Percentiles rank a stretch among this genome's conserved stretches.
Conservation (phyloP, 92 coral and sea anemone genomes). For the Palythoa grandis region DNA sequence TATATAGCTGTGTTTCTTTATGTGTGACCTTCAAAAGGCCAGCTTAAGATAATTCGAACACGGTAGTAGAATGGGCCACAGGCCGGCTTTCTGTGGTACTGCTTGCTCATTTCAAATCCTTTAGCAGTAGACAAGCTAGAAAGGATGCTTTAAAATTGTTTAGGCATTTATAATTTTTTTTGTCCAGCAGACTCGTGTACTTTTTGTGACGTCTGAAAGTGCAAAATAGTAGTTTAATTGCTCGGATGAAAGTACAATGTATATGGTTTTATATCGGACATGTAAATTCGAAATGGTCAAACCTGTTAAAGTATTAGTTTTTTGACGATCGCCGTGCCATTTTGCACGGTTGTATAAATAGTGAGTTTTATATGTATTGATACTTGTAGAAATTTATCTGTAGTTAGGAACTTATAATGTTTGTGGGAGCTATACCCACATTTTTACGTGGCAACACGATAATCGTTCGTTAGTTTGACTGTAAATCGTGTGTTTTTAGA, state of each 20-base stretch:
- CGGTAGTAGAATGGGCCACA: constrained; percentile 17
- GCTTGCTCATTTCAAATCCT: constrained; percentile 34
- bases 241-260: constrained; percentile 26
- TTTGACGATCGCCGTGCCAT: constrained; percentile 30
- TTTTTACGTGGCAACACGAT: constrained; percentile 48
- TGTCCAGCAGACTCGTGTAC: constrained; percentile 20
- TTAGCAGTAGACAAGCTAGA: constrained; percentile 8
- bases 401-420: constrained; percentile 40
- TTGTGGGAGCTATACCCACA: constrained; percentile 39
- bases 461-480: constrained; percentile 43
- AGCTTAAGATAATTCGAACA: constrained; percentile 7
- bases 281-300: constrained; percentile 50
- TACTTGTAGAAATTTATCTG: constrained; percentile 10
- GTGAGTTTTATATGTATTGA: constrained; percentile 37
- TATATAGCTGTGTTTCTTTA: background rate
- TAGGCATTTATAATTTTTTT: background rate
- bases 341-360: constrained; percentile 32
- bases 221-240: constrained; percentile 32
- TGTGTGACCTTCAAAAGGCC: constrained; percentile 36
- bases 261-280: constrained; percentile 41
- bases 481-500: constrained; percentile 18
- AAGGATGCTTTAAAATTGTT: background rate
- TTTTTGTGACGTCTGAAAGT: constrained; percentile 18
- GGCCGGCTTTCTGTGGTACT: background rate
- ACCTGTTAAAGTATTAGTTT: constrained; percentile 40